phyloP scores from a whole-genome alignment of 2,797 vertebrate species.

The Dendrocincla tyrannina region DNA sequence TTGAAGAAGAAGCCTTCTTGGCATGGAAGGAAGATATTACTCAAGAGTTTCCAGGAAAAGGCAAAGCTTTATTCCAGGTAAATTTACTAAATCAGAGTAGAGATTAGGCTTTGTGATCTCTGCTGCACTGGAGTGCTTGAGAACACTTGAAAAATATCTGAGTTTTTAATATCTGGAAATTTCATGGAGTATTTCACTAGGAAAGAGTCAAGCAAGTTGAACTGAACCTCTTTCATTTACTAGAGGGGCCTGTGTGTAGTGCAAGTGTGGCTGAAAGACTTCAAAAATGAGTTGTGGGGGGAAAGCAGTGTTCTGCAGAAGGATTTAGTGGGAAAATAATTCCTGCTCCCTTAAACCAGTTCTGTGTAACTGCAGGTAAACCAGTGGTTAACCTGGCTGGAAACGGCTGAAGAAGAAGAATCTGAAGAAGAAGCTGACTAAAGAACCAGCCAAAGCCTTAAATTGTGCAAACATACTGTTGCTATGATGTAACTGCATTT shows the following conservation, averaged over 20 bases:
- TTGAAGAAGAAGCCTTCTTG: slow-evolving; percentile 99
- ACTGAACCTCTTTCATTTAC: rapidly evolving
- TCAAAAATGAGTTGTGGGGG: rapidly evolving
- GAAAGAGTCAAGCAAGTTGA: neutral
- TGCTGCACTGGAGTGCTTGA: neutral
- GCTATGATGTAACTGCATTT: slow-evolving; percentile 83
- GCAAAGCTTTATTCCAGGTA: slow-evolving; percentile 99
- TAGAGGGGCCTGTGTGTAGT: rapidly evolving
- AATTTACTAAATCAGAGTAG: neutral
- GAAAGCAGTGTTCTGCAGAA: neutral
- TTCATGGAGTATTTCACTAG: rapidly evolving
- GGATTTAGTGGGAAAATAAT: neutral
- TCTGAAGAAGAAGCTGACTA: slow-evolving; percentile 97
- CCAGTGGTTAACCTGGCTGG: slow-evolving; percentile 99
- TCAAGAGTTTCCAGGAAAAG: slow-evolving; percentile 99
- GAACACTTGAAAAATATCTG: rapidly evolving
- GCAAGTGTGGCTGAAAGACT: neutral
- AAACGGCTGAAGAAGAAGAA: slow-evolving; percentile 98
- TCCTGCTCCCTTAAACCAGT: neutral
- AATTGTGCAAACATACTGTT: slow-evolving; percentile 88
- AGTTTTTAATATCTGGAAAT: rapidly evolving
- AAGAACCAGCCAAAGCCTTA: slow-evolving; percentile 87
- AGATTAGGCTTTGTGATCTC: neutral
- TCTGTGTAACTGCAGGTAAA: slow-evolving; percentile 84
- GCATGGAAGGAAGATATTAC: slow-evolving; percentile 99